Conservation (phyloP, 2,888 invertebrate species). For the Zhuqinia jingwanae region DNA sequence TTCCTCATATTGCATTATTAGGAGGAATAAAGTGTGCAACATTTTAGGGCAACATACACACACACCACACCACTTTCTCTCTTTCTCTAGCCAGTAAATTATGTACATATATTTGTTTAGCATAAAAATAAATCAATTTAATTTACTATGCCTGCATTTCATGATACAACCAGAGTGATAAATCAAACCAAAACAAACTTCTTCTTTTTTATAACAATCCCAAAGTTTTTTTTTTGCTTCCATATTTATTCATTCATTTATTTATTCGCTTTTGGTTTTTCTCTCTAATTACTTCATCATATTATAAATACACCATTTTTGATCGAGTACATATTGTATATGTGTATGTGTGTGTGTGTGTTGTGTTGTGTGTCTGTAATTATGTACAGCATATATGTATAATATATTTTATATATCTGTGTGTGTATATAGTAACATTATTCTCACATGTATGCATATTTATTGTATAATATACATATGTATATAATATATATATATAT, state of each 20-base stretch:
- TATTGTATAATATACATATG: too few relatives aligned
- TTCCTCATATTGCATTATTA: too few relatives aligned
- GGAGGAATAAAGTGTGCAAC: too few relatives aligned
- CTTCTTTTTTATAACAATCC: not conserved
- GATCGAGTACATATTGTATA: constrained; percentile 22
- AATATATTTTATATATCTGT: not conserved
- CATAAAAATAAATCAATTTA: too few relatives aligned
- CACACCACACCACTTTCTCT: too few relatives aligned
- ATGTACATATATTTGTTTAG: too few relatives aligned
- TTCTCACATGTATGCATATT: too few relatives aligned
- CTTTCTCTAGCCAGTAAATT: too few relatives aligned
- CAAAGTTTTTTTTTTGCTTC: constrained; percentile 5
- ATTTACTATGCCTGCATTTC: too few relatives aligned
- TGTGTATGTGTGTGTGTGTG: too few relatives aligned
- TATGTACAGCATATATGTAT: constrained; percentile 1
- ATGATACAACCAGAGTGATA: not conserved
- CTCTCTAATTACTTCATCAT: constrained; percentile 24
- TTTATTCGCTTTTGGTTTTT: constrained; percentile 44
- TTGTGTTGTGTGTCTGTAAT: not conserved
- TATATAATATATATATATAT: not conserved
- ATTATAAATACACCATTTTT: constrained; percentile 35
- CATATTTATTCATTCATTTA: constrained; percentile 19
- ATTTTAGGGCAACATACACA: too few relatives aligned
- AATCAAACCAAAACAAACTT: constrained; percentile 21
- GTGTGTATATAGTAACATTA: not conserved